Conservation (phyloP, 2,797 vertebrate genomes). For the Pipistrellus pipistrellus region DNA sequence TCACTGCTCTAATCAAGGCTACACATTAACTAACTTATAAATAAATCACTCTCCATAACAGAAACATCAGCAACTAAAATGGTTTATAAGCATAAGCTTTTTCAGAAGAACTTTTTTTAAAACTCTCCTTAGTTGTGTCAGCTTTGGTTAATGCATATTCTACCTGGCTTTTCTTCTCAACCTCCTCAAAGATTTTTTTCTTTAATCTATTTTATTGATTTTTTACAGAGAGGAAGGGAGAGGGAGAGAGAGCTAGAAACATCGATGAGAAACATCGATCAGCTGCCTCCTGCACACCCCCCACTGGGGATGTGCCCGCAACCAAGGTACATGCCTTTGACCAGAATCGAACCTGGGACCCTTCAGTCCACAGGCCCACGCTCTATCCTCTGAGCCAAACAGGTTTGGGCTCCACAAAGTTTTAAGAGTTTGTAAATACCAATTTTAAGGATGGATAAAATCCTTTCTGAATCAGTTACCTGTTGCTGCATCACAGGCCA, state of each 20-base stretch:
- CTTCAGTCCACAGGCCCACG: too few species aligned
- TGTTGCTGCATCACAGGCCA: not conserved
- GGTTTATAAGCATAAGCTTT: not conserved
- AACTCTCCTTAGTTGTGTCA: not conserved
- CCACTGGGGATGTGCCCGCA: too few species aligned
- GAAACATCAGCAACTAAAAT: constrained; percentile 7
- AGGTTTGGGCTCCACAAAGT: not conserved
- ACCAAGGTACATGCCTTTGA: too few species aligned
- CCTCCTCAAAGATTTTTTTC: not conserved
- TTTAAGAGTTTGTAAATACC: constrained; percentile 27
- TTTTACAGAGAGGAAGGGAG: too few species aligned
- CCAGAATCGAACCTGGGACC: too few species aligned
- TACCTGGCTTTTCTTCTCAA: not conserved
- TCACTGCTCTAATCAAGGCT: not conserved
- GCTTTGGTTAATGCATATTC: constrained; percentile 17
- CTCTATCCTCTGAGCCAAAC: too few species aligned
- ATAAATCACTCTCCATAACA: constrained; percentile 32
- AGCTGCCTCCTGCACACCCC: too few species aligned
- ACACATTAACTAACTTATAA: constrained; percentile 1
- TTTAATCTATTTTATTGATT: too few species aligned
- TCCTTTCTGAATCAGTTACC: not conserved
- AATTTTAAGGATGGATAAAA: not conserved
- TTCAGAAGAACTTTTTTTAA: not conserved
- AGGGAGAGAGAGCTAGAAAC: too few species aligned
- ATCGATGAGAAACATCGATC: too few species aligned